Evolutionary conservation across 1,140 invertebrate species (phyloP).

Genomic region (Adoxophyes honmai): DNA sequence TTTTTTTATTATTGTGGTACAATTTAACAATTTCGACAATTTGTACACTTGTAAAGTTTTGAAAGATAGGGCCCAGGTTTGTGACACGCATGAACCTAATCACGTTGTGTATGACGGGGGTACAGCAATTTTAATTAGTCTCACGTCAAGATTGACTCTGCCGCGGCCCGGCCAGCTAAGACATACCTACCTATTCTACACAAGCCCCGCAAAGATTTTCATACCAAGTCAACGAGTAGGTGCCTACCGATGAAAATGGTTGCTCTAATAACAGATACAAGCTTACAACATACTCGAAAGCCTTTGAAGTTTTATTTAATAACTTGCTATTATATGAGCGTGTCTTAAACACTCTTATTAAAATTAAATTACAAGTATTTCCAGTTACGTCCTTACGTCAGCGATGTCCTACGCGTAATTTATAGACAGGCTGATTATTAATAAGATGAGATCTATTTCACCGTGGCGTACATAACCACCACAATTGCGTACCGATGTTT

Average conservation of each 20-base stretch:
- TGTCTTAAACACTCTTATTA: background rate
- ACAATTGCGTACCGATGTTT: too few relatives aligned
- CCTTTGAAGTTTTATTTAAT: constrained; percentile 11
- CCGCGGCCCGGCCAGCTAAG: background rate
- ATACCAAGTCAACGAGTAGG: background rate
- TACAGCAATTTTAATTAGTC: constrained; percentile 8
- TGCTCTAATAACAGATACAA: background rate
- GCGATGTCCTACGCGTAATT: background rate
- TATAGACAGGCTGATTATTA: too few relatives aligned
- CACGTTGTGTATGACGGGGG: background rate
- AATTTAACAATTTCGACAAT: too few relatives aligned
- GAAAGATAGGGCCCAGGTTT: too few relatives aligned
- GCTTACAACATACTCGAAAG: background rate
- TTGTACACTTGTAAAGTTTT: too few relatives aligned
- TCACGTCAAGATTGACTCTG: background rate
- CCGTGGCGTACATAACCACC: too few relatives aligned
- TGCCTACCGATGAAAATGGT: background rate
- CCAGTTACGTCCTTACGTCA: background rate
- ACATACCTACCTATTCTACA: background rate
- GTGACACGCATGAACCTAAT: too few relatives aligned
- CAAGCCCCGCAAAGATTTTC: background rate
- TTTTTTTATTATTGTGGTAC: too few relatives aligned
- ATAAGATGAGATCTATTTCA: too few relatives aligned
- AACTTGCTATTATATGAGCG: background rate
- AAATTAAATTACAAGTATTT: constrained; percentile 9